Base-by-base conservation (phyloP, 1,140 invertebrate genomes). In the Panagrolaimus sp. region DNA sequence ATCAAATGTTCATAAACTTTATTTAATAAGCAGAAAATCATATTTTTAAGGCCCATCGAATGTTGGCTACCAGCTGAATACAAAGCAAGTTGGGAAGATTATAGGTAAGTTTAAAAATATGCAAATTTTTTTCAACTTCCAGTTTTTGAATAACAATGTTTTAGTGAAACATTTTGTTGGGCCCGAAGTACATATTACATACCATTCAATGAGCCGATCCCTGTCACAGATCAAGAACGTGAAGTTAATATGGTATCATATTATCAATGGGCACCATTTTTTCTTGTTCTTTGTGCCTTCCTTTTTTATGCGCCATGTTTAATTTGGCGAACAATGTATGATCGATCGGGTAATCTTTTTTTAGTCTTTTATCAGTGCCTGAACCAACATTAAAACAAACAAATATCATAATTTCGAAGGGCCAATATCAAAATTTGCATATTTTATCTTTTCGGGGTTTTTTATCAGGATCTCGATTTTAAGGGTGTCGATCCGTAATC, bases 181-280 rank as follows among this genome's bases (percentile, higher is more conserved):
- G 80, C 80, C 9, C 45, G 71, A 65, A 81, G 70, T 63, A 82
- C 80, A 14, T 82, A 83, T 66, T 83, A 71, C 24, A 72, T 74
- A 2, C 66, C 79, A 9, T 82, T 81, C 43, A 63, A 71, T 17
- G 68, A 75, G 38, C 67, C 68, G 32, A 74, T 74, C n/a, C 80
- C 80, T 12, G 70, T 67, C n/a, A 71, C 72, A 9, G 67, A 62
- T n/a, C 69, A 82, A 24, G 47, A 55, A 26, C 70, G 81, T 2
- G 67, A 82, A 55, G 45, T 76, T 10, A 64, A 70, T 48, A 69
- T 75, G 72, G 70, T 84, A 14, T 73, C 74, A 58, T 87, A 87
- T 74, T 87, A 86, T 73, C 86, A 87, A 73, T 87, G 86, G 86
- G 84, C 86, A 12, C 86, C 86, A 10, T 85, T 87, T 62, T 84